phyloP scores from a whole-genome alignment of 2,888 invertebrate species.

The Tolmerus cingulatus region DNA sequence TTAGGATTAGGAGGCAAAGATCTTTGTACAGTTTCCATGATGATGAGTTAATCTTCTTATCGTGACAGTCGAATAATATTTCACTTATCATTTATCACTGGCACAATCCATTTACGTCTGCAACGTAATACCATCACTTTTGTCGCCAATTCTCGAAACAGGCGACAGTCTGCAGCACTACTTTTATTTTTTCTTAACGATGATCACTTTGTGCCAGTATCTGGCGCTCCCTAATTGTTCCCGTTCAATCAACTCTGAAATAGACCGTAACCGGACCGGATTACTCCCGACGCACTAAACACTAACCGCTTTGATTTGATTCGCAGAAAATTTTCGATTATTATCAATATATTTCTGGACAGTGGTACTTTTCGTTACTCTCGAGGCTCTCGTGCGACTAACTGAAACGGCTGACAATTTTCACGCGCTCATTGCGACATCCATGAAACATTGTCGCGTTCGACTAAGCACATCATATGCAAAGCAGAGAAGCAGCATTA shows the following conservation, averaged over 20 bases:
- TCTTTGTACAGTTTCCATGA: slow-evolving; percentile 23
- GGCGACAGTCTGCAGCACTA: background rate
- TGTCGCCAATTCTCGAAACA: background rate
- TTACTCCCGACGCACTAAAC: background rate
- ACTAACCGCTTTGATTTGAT: background rate
- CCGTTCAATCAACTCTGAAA: slow-evolving; percentile 21
- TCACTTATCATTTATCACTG: slow-evolving; percentile 12
- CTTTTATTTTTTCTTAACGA: background rate
- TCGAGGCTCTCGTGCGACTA: background rate
- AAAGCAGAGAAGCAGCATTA: background rate
- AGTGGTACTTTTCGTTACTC: background rate
- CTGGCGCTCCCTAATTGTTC: background rate
- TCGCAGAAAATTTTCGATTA: background rate
- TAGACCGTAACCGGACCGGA: background rate
- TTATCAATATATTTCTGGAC: background rate
- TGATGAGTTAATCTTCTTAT: background rate
- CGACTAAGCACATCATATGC: background rate
- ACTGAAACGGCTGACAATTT: background rate
- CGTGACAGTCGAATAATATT: background rate
- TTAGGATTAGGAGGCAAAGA: slow-evolving; percentile 60
- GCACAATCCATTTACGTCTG: background rate
- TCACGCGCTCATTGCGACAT: background rate
- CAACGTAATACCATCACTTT: background rate
- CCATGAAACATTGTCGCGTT: background rate
- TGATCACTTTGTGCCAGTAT: background rate